Evolutionary conservation across 2,113 vertebrate species (phyloP), one percentile per base, ranked within the genome.

Genomic region (Dicerorhinus sumatrensis): DNA sequence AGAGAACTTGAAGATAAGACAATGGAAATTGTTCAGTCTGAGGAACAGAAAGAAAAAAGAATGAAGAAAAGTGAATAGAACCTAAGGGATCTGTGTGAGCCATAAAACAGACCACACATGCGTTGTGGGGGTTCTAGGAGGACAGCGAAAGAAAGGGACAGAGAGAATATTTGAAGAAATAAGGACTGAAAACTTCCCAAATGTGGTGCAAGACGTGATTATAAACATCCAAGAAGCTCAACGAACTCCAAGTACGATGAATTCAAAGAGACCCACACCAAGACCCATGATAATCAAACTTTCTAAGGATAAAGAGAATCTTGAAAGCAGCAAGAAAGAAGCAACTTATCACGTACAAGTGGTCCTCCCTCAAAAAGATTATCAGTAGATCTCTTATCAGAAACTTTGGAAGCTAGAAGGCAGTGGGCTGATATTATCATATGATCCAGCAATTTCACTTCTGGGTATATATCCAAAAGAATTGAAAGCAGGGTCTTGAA

Each of bases 131-230:
- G 51, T 73, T 56, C 31, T 39, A 46, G 54, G 27, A 82, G 54
- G 82, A 82, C 39, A 11, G 54, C 17, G 54, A 73, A 67, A 60
- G 3, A 58, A 73, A 73, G 39, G 63, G 39, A 17, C 39, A 36
- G 54, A 92, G 48, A 54, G 67, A 83, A 36, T 92, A 73, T 82
- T 92, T 83, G 56, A 83, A 51, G 39, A 92, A 36, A 82, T 82
- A 82, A 91, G 31, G 33, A 62, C 67, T 62, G 25, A 92, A 73
- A 46, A 48, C 54, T 36, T 92, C 39, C 23, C 16, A 51, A 62
- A 73, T 73, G 83, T 73, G 36, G 48, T 48, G 31, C 16, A 69
- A 69, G 27, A 62, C 21, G 36, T 91, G 18, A 60, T 75, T 91
- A 72, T 73, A 62, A 54, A 92, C 8, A 7, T 36, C 67, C 42